Conservation (phyloP, 2,797 vertebrate species). For the Chelon labrosus region DNA sequence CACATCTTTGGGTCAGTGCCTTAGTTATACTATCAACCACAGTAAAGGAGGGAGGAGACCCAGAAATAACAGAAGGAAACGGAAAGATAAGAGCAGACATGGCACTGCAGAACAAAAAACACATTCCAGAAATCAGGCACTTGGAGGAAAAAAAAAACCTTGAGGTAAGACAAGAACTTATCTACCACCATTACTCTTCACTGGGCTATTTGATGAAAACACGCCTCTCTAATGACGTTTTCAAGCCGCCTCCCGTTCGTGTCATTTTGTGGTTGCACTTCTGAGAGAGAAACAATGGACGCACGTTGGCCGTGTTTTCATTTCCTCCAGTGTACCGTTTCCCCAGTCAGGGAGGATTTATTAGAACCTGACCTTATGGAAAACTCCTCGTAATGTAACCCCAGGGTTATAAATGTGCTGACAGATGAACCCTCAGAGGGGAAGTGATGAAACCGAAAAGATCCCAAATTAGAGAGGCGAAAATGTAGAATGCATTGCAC, state of each 20-base stretch:
- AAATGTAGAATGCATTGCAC: constrained; percentile 6
- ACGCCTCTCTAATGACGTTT: constrained; percentile 21
- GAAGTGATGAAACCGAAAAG: constrained; percentile 40
- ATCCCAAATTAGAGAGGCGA: constrained; percentile 19
- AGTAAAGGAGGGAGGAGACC: constrained; percentile 54
- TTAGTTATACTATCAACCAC: constrained; percentile 46
- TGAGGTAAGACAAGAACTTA: constrained; percentile 75
- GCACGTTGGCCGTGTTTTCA: constrained; percentile 26
- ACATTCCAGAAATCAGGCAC: constrained; percentile 83
- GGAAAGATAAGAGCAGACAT: constrained; percentile 57
- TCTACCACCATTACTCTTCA: constrained; percentile 28
- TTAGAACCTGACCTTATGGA: constrained; percentile 55
- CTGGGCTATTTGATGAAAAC: constrained; percentile 51
- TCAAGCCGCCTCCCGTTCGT: constrained; percentile 25
- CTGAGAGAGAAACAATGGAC: constrained; percentile 32
- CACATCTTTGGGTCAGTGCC: constrained; percentile 76
- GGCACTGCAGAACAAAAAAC: constrained; percentile 76
- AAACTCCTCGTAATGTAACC: constrained; percentile 41
- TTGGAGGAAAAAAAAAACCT: constrained; percentile 75
- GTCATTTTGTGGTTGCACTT: constrained; percentile 14
- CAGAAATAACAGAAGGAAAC: constrained; percentile 51
- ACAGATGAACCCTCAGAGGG: constrained; percentile 20
- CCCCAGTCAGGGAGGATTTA: constrained; percentile 48
- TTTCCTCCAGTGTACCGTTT: constrained; percentile 61
- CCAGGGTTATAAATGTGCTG: constrained; percentile 41